These are phyloP conservation scores for Lagopus leucura DNA, from an alignment of 2,113 vertebrate species.

Conservation along the genomic window DNA sequence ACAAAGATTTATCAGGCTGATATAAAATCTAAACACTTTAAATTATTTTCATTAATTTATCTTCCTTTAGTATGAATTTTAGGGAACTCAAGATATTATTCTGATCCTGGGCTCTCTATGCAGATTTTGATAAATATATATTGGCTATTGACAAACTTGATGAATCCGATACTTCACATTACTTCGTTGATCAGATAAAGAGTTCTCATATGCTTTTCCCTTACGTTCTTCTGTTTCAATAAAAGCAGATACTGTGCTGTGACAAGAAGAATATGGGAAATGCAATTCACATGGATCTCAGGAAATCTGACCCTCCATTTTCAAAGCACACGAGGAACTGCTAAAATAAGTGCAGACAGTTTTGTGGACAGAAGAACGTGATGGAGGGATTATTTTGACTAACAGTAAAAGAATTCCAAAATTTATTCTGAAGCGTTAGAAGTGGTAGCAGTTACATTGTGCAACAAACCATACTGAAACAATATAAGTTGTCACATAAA, in stretches of 20 bases:
- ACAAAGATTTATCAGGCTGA: slow-evolving; percentile 39
- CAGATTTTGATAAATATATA: slow-evolving; percentile 45
- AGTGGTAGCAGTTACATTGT: background rate
- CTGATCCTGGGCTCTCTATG: background rate
- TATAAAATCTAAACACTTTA: slow-evolving; percentile 37
- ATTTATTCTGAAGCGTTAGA: background rate
- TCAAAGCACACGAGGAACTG: background rate
- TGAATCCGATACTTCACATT: background rate
- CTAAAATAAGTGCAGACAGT: background rate
- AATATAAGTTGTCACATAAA: background rate
- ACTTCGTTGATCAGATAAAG: background rate
- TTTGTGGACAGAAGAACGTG: background rate
- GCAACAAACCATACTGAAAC: background rate
- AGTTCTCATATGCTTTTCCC: no score
- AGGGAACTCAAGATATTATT: background rate
- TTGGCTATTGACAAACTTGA: background rate
- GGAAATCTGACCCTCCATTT: background rate
- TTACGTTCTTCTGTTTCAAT: background rate
- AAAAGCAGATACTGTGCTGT: background rate
- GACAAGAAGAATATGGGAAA: background rate
- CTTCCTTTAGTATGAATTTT: slow-evolving; percentile 42
- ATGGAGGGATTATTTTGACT: background rate
- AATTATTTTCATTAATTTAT: background rate
- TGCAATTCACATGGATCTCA: background rate
- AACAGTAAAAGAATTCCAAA: background rate